Evolutionary conservation across 2,797 vertebrate genomes (phyloP).

Genomic region (Sebastes miniatus): DNA sequence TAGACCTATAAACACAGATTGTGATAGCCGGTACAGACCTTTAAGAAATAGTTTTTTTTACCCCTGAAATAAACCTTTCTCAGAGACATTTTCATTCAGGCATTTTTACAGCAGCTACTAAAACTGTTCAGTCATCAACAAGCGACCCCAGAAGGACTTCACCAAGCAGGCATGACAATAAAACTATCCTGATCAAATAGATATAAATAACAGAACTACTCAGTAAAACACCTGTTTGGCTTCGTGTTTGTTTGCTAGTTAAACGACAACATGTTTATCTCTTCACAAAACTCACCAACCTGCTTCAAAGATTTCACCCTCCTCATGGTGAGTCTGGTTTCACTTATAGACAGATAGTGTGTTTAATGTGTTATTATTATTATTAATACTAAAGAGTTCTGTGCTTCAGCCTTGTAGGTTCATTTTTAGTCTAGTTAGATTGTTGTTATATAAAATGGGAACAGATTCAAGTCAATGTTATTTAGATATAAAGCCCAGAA

Average conservation of each 20-base stretch:
- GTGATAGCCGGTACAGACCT: fast-evolving
- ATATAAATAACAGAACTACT: not conserved
- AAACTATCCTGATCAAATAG: not conserved
- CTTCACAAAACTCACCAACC: constrained; percentile 62
- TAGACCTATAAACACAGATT: not conserved
- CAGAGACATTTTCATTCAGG: constrained; percentile 36
- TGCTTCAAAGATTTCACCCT: constrained; percentile 79
- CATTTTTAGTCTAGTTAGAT: too few relatives aligned
- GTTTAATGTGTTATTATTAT: not conserved
- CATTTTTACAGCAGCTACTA: not conserved
- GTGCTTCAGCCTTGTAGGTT: not conserved
- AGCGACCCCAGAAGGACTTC: constrained; percentile 32
- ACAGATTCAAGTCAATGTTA: not conserved
- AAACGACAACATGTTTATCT: constrained; percentile 87
- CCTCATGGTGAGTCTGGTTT: constrained; percentile 74
- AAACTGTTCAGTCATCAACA: constrained; percentile 22
- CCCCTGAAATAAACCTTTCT: not conserved
- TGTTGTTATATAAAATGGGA: too few relatives aligned
- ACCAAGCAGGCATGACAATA: constrained; percentile 28
- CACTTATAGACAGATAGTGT: not conserved
- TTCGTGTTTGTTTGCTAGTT: not conserved
- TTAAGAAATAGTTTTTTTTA: not conserved
- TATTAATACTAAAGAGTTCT: not conserved
- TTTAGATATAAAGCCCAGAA: not conserved
- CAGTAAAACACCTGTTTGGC: fast-evolving